Conservation (phyloP, 2,797 vertebrate species). For the Danio choprae region DNA sequence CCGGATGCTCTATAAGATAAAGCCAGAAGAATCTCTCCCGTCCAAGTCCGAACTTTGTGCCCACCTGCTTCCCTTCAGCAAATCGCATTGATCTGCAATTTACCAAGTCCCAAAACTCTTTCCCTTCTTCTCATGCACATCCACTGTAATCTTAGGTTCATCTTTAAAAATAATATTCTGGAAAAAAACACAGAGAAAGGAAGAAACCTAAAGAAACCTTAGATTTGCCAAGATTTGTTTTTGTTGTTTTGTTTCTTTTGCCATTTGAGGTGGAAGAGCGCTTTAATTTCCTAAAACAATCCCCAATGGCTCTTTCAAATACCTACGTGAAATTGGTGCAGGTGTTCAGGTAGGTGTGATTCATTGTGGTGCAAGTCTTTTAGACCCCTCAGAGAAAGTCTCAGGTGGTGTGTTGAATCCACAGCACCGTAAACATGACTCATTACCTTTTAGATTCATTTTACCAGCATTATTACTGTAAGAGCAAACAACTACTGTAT, state of each 20-base stretch:
- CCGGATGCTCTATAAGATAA: slow-evolving; percentile 33
- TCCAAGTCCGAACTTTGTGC: slow-evolving; percentile 5
- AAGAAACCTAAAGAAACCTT: neutral
- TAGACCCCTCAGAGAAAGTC: neutral
- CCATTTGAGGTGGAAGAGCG: neutral
- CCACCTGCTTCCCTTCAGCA: slow-evolving; percentile 13
- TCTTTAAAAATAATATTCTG: slow-evolving; percentile 4
- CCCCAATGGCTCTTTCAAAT: slow-evolving; percentile 30
- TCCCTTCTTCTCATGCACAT: neutral
- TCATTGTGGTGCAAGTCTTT: neutral
- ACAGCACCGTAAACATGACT: slow-evolving; percentile 3
- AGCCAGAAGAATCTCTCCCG: slow-evolving; percentile 32
- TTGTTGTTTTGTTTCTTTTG: neutral
- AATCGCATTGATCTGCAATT: slow-evolving; percentile 39
- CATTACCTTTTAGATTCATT: neutral
- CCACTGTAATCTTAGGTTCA: neutral
- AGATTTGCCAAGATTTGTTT: neutral
- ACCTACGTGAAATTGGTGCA: neutral
- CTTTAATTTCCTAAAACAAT: slow-evolving; percentile 26
- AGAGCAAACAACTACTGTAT: slow-evolving; percentile 6
- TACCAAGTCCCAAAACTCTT: neutral
- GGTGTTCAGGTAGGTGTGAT: slow-evolving; percentile 8
- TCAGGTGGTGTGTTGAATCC: slow-evolving; percentile 22
- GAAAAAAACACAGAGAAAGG: neutral
- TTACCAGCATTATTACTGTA: neutral